A percentile compares a stretch with the other conserved stretches of the same genome.
phyloP scores from a whole-genome alignment of 2,888 invertebrate species.

The Volucella zonaria region DNA sequence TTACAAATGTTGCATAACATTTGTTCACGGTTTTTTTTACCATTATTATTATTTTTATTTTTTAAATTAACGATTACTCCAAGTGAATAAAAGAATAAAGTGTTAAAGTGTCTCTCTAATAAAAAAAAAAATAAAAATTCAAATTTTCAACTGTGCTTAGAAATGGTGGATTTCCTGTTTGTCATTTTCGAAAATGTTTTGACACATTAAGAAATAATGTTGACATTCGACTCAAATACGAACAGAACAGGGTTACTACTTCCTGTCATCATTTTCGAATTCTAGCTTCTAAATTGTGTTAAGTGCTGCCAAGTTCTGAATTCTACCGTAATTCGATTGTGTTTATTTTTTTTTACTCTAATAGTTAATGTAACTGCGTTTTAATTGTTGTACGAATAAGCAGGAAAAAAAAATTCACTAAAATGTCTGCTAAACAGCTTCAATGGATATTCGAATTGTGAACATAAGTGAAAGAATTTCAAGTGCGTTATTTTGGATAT shows the following conservation, averaged over 20 bases:
- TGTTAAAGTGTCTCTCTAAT: background rate
- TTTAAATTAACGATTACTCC: constrained; percentile 1
- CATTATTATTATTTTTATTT: constrained; percentile 3
- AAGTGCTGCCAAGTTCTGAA: constrained; percentile 66
- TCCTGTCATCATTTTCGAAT: constrained; percentile 60
- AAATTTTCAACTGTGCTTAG: constrained; percentile 52
- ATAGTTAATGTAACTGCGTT: constrained; percentile 18
- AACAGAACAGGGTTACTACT: constrained; percentile 49
- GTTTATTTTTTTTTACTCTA: constrained; percentile 7
- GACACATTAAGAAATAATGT: constrained; percentile 28
- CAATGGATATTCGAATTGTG: constrained; percentile 49
- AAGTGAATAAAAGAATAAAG: constrained; percentile 17
- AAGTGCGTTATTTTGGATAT: background rate
- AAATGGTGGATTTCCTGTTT: constrained; percentile 47
- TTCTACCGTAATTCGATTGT: background rate
- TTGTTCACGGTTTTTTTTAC: constrained; percentile 14
- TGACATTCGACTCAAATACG: constrained; percentile 37
- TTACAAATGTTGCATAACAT: constrained; percentile 38
- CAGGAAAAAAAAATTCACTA: background rate
- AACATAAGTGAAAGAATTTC: constrained; percentile 1
- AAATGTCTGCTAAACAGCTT: constrained; percentile 35
- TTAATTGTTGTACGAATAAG: background rate
- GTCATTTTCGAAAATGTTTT: background rate
- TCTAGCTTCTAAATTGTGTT: constrained; percentile 22
- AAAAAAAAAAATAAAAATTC: constrained; percentile 12